Conservation (phyloP, 2,797 vertebrate genomes). For the Oreortyx pictus region DNA sequence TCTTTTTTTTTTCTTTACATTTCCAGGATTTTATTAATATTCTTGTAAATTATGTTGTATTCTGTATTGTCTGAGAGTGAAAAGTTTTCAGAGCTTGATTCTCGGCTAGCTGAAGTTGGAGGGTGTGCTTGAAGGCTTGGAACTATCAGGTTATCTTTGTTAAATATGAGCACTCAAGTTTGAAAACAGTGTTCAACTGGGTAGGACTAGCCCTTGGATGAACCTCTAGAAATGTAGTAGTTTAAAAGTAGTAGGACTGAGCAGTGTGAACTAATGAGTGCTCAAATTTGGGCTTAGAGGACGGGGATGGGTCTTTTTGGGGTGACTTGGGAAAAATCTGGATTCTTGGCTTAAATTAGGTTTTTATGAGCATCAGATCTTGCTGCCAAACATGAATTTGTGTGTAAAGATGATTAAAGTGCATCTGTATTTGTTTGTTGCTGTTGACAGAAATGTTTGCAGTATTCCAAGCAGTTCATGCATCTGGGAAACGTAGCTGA, state of each 20-base stretch:
- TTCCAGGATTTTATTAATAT: neutral
- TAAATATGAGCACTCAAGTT: neutral
- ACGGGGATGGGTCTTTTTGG: neutral
- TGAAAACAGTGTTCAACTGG: neutral
- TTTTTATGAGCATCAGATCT: neutral
- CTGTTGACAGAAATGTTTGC: constrained; percentile 90
- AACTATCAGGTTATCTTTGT: neutral
- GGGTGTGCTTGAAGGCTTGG: neutral
- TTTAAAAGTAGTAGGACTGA: neutral
- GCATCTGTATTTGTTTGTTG: constrained; percentile 1
- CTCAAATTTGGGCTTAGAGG: neutral
- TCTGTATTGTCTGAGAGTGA: neutral
- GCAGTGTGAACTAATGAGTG: neutral
- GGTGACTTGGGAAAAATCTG: neutral
- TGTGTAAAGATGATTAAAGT: neutral
- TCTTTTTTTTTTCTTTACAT: neutral
- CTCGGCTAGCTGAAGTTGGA: neutral
- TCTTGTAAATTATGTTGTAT: neutral
- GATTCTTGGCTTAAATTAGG: neutral
- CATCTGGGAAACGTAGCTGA: constrained; percentile 93
- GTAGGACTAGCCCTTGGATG: neutral
- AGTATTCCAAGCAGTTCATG: constrained; percentile 94
- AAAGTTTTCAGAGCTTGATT: neutral
- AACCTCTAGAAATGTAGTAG: neutral
- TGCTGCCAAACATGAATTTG: neutral